Evolutionary conservation across 2,113 vertebrate genomes (phyloP).

Genomic region (Lophius piscatorius): DNA sequence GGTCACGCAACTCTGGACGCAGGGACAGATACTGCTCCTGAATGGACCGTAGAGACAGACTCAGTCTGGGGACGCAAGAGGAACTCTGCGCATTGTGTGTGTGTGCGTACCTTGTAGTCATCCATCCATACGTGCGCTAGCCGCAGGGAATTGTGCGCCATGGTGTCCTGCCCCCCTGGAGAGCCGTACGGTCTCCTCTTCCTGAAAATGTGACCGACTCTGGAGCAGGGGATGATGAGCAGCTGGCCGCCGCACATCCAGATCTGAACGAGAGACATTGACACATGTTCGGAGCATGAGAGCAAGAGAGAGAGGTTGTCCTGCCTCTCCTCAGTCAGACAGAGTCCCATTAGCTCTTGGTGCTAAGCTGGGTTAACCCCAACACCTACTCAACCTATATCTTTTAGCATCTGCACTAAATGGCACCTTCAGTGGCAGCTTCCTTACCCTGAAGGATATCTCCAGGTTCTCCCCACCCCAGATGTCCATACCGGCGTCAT

Average conservation of each 20-base stretch:
- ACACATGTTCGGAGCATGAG: not conserved
- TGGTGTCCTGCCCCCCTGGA: constrained; percentile 93
- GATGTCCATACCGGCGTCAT: constrained; percentile 97
- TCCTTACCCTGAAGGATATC: constrained; percentile 92
- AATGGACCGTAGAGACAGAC: constrained; percentile 20
- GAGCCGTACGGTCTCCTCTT: constrained; percentile 95
- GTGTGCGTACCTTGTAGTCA: constrained; percentile 87
- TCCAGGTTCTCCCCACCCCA: constrained; percentile 99
- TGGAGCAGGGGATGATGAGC: constrained; percentile 93
- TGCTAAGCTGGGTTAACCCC: no score
- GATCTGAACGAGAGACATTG: constrained; percentile 79
- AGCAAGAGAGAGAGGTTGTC: no score
- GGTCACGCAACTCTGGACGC: constrained; percentile 88
- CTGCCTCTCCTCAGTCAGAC: no score
- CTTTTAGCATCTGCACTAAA: no score
- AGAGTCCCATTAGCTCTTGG: no score
- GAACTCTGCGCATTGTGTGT: not conserved
- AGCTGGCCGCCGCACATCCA: constrained; percentile 98
- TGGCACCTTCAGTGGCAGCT: not conserved
- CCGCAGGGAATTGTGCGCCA: constrained; percentile 94
- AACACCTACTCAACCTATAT: no score
- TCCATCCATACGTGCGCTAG: constrained; percentile 97
- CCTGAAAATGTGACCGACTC: constrained; percentile 97
- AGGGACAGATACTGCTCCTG: constrained; percentile 96
- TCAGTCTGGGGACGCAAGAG: not conserved